Percentiles rank a stretch among this genome's conserved stretches.
phyloP scores from a whole-genome alignment of 2,888 invertebrate genomes.

The Ophion ventricosus region DNA sequence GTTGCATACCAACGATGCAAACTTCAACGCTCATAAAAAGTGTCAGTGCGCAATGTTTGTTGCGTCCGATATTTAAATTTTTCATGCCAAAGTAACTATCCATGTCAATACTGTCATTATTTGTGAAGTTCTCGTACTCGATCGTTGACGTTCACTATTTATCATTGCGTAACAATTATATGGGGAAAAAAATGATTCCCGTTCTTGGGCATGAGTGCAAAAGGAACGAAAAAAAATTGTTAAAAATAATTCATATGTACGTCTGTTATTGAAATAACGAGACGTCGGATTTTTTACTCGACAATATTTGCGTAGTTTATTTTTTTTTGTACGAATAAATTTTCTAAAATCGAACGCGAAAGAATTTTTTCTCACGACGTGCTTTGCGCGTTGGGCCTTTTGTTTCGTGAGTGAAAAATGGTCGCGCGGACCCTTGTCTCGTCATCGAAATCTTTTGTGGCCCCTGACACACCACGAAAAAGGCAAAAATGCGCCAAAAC shows the following conservation, averaged over 20 bases:
- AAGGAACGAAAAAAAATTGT: no score
- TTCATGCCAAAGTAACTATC: background rate
- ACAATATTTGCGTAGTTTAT: no score
- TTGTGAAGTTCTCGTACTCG: background rate
- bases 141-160: background rate
- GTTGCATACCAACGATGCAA: no score
- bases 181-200: background rate
- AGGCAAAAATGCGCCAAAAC: constrained; percentile 27
- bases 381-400: background rate
- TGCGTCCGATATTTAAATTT: constrained; percentile 7
- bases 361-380: background rate
- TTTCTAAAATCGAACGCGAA: background rate
- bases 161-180: background rate
- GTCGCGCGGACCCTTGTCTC: background rate
- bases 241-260: no score
- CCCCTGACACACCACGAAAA: background rate
- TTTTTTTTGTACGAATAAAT: no score
- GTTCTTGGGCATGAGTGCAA: no score
- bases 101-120: background rate
- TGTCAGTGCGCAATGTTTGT: background rate
- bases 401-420: constrained; percentile 17
- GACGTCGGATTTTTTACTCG: no score
- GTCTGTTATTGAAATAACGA: no score
- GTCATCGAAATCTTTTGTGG: constrained; percentile 13
- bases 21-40: no score